Evolutionary conservation across 2,888 invertebrate species (phyloP).

Genomic region (Anoplius nigerrimus): DNA sequence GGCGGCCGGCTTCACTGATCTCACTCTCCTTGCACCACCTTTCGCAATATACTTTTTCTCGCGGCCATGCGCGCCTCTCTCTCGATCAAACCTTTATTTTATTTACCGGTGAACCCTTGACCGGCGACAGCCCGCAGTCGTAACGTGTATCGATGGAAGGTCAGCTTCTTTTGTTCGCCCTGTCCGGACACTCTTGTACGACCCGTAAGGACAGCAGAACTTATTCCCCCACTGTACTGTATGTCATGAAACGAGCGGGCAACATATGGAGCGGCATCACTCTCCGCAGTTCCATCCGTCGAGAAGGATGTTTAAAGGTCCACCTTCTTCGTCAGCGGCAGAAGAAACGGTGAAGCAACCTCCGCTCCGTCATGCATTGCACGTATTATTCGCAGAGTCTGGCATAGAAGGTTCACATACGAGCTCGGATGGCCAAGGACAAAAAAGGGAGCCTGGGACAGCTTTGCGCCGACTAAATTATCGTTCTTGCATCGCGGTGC

Average conservation of each 20-base stretch:
- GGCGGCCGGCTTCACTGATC: background rate
- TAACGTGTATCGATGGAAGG: conserved; percentile 12
- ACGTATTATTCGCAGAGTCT: no score
- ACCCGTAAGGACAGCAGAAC: no score
- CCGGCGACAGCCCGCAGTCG: background rate
- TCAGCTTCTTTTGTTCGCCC: conserved; percentile 2
- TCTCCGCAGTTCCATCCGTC: no score
- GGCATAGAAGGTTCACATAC: background rate
- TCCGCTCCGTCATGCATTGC: no score
- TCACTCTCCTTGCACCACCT: background rate
- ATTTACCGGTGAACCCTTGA: conserved; percentile 16
- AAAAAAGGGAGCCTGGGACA: conserved; percentile 23
- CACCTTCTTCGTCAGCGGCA: no score
- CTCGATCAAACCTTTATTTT: conserved; percentile 15
- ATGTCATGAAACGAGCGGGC: no score
- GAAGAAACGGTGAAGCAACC: no score
- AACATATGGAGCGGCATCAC: no score
- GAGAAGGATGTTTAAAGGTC: no score
- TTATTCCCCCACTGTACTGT: no score
- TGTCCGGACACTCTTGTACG: no score
- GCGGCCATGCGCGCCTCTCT: background rate
- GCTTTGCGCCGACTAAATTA: conserved; percentile 61
- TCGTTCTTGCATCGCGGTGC: conserved; percentile 63
- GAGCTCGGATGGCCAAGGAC: background rate
- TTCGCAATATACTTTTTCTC: conserved; percentile 5